Evolutionary conservation across 2,797 vertebrate genomes (phyloP).

Genomic region (Lophius americanus): DNA sequence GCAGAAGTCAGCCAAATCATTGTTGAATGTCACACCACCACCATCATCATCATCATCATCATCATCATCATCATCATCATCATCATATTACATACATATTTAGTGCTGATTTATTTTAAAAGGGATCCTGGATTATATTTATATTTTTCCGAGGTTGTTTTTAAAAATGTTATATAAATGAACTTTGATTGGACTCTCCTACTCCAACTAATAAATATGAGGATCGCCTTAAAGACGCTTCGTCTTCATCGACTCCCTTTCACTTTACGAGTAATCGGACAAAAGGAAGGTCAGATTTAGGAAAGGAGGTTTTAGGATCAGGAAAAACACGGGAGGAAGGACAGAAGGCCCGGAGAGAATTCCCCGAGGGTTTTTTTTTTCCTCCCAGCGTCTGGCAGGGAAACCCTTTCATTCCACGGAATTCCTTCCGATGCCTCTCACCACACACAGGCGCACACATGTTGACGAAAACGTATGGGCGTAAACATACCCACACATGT

Average conservation of each 20-base stretch:
- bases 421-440: conserved; percentile 65
- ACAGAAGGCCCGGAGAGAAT: conserved; percentile 47
- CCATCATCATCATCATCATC: no score
- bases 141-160: no score
- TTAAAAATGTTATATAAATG: no score
- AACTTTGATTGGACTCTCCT: no score
- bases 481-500: conserved; percentile 29
- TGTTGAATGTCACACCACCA: no score
- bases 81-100: no score
- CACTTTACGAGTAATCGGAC: neutral
- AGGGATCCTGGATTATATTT: no score
- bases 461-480: conserved; percentile 3
- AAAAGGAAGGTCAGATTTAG: neutral
- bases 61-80: no score
- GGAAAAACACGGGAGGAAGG: conserved; percentile 4
- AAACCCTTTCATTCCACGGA: conserved; percentile 70
- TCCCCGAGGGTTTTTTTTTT: conserved; percentile 38
- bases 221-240: neutral
- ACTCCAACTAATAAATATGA: neutral
- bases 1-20: no score
- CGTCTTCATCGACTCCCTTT: neutral
- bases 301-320: conserved; percentile 9
- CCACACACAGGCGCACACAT: conserved; percentile 41
- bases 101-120: no score
- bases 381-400: conserved; percentile 68